Evolutionary conservation across 1,140 invertebrate genomes (phyloP), one percentile per base, ranked within the genome.

Genomic region (Lycorma delicatula): DNA sequence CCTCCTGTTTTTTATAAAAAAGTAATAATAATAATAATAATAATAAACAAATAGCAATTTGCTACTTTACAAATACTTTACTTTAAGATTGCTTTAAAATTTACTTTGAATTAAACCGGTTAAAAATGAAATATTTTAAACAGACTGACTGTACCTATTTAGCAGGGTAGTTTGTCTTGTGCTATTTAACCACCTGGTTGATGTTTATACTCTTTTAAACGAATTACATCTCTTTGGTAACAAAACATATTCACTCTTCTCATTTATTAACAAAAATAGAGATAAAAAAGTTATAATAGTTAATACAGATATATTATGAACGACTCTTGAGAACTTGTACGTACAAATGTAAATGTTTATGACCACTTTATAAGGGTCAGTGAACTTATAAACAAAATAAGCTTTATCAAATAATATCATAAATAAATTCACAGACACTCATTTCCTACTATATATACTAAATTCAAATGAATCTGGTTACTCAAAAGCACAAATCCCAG

Each of bases 211-310:
- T 18, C 22, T 29, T 20, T 56, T 22, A 13, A 16, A 48, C 46
- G 20, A 53, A 18, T 38, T 25, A 16, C 46, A 55, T 38, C 54
- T 55, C 54, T 55, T 55, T 55, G 54, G 54, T 55, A 55, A 55
- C 54, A 55, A 56, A 51, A 48, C 22, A 38, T 25, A 56, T 48
- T 56, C 31, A 53, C 54, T 41, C 54, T 31, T 41, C 36, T 26
- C 12, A 56, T 48, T 18, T 29, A 27, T 47, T 29, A 46, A 22
- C 44, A 47, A 48, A 27, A 27, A 26, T 25, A 46, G 27, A 47
- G 20, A 48, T 48, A 29, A 56, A 56, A 48, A 48, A 56, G 48
- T 44, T 31, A 49, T 46, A 46, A 46, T 51, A 4, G 48, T 27
- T 51, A n/a, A 27, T 51, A 16, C 3, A 51, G 49, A 26, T n/a